Evolutionary conservation across 2,113 vertebrate genomes (phyloP), one percentile per base, ranked within the genome.

Genomic region (Pontoporia blainvillei): DNA sequence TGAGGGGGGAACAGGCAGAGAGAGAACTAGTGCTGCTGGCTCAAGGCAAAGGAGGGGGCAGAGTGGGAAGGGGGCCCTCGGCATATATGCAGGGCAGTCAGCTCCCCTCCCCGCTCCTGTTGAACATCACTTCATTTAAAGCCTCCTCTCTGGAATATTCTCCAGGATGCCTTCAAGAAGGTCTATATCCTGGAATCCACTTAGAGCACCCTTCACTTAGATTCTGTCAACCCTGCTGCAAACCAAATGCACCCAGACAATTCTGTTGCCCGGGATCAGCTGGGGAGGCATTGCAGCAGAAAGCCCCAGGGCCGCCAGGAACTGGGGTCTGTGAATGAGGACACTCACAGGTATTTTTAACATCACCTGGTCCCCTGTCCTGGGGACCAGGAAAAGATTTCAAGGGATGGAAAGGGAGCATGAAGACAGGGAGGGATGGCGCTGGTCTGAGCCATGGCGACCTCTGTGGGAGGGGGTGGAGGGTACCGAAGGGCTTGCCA

Each of bases 21-120:
- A 29, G 25, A 15, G 39, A 27, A 3, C 83, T n/a, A 3, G 57
- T 5, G 46, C 10, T 2, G 46, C 57, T 27, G 57, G 71, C 15
- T 67, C 21, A 0, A 6, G 23, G 6, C 0, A 1, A 6, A 31
- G 29, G n/a, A 34, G 31, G 23, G 23, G 6, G 1, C 52, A 12
- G 25, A 1, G 0, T 0, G 9, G 21, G 41, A 21, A 15, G 0
- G 34, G 27, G 34, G 41, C 7, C 3, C 64, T 12, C 0, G 3
- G 20, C 73, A 8, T 4, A 8, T 3, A 18, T 9, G 25, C 69
- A 1, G 8, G 25, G 36, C 34, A 6, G 6, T 3, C 17, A 8
- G 0, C 34, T 36, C 54, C 14, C 12, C 41, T 8, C 15, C 41
- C 44, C 0, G 6, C 75, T 25, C 67, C 20, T 3, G 0, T 54